These are phyloP conservation scores for Rachycentron canadum DNA, from an alignment of 2,797 vertebrate genomes.

Conservation along the genomic window DNA sequence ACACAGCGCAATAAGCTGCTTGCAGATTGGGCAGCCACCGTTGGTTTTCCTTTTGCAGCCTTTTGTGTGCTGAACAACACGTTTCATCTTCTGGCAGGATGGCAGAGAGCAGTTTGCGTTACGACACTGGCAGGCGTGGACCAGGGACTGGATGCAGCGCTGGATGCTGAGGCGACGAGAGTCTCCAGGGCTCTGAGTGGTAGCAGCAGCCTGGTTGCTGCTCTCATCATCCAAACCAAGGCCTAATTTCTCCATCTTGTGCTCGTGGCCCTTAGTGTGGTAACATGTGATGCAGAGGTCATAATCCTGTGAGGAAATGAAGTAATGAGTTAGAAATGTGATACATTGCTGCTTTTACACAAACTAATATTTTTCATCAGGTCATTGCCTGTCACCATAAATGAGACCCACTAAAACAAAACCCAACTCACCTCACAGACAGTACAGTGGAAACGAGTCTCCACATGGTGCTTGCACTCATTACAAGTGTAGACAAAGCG, in stretches of 20 bases:
- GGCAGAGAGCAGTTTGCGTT: conserved; percentile 98
- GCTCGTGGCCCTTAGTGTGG: conserved; percentile 95
- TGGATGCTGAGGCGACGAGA: conserved; percentile 98
- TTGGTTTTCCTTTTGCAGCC: conserved; percentile 99
- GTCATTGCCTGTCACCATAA: background rate
- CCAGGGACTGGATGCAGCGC: conserved; percentile 98
- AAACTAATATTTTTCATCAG: background rate
- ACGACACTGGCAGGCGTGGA: conserved; percentile 97
- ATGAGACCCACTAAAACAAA: background rate
- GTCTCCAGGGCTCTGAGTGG: conserved; percentile 96
- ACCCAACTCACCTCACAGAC: conserved; percentile 93
- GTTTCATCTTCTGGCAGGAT: conserved; percentile 99
- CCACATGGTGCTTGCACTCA: conserved; percentile 97
- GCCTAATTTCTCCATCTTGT: conserved; percentile 99
- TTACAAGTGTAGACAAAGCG: conserved; percentile 99
- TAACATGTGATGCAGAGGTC: conserved; percentile 98
- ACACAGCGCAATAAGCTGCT: conserved; percentile 97
- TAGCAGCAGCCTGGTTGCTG: conserved; percentile 91
- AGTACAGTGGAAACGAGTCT: conserved; percentile 97
- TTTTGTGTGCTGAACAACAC: conserved; percentile 97
- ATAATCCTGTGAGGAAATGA: conserved; percentile 88
- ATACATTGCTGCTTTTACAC: background rate
- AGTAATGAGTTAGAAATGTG: conserved; percentile 3
- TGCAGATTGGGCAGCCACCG: conserved; percentile 97
- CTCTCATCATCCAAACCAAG: conserved; percentile 97